These are phyloP conservation scores for Chelon labrosus DNA, from an alignment of 2,797 vertebrate genomes.

Conservation along the genomic window DNA sequence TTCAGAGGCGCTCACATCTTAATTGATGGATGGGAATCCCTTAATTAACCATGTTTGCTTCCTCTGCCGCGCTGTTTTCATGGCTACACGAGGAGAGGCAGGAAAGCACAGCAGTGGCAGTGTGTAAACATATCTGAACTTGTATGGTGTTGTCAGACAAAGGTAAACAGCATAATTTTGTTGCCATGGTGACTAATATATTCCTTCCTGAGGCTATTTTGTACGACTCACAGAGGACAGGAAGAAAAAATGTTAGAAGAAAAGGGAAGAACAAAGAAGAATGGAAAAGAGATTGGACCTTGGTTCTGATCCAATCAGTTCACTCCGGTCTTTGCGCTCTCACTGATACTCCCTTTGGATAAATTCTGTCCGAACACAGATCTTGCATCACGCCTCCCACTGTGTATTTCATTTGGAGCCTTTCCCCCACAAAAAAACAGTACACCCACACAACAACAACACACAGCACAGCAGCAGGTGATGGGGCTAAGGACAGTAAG, in stretches of 20 bases:
- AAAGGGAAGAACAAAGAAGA: not conserved
- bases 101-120: conserved; percentile 31
- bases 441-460: conserved; percentile 35
- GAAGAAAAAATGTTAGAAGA: not conserved
- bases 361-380: conserved; percentile 43
- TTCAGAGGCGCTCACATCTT: conserved; percentile 18
- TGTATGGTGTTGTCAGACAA: conserved; percentile 39
- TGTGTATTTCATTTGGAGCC: conserved; percentile 48
- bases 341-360: conserved; percentile 42
- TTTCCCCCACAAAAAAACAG: conserved; percentile 36
- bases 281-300: not conserved
- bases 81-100: conserved; percentile 18
- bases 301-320: conserved; percentile 40
- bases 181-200: conserved; percentile 44
- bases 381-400: conserved; percentile 49
- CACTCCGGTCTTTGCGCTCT: conserved; percentile 23
- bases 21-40: conserved; percentile 49
- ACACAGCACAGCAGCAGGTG: conserved; percentile 27
- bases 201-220: conserved; percentile 36
- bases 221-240: conserved; percentile 10
- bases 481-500: conserved; percentile 24
- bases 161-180: conserved; percentile 52
- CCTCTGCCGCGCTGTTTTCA: conserved; percentile 40
- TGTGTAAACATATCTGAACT: conserved; percentile 39
- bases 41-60: conserved; percentile 26